phyloP scores from a whole-genome alignment of 2,113 vertebrate species.

The Apodemus speciosus region DNA sequence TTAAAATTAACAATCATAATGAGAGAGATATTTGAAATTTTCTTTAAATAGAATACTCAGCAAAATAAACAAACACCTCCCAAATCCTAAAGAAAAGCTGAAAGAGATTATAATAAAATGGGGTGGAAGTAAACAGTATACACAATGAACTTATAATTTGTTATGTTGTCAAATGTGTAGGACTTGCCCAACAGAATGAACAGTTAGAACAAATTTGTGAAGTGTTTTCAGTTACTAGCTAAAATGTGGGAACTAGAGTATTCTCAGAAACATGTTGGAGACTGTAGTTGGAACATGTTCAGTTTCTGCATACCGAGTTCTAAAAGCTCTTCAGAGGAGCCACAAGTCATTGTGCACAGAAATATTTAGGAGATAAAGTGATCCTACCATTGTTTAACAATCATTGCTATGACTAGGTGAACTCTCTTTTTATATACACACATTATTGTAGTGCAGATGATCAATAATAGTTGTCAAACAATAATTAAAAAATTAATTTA shows the following conservation, averaged over 20 bases:
- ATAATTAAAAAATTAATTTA: not conserved
- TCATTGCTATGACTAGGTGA: not conserved
- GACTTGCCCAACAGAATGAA: not conserved
- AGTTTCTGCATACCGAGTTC: not conserved
- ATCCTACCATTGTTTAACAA: not conserved
- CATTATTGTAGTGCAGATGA: not conserved
- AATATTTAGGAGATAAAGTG: not conserved
- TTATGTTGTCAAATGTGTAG: too few relatives aligned
- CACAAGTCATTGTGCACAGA: not conserved
- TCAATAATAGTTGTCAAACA: not conserved
- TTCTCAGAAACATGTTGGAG: not conserved
- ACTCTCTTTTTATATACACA: not conserved
- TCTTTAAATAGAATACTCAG: too few relatives aligned
- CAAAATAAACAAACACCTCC: too few relatives aligned
- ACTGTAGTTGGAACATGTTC: not conserved
- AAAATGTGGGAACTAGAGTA: not conserved
- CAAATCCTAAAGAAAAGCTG: too few relatives aligned
- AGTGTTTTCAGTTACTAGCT: not conserved
- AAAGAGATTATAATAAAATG: too few relatives aligned
- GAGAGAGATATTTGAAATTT: too few relatives aligned
- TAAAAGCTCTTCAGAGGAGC: not conserved
- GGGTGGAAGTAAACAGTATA: too few relatives aligned
- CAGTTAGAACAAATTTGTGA: not conserved
- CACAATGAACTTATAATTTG: too few relatives aligned
- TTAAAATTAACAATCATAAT: too few relatives aligned